Evolutionary conservation across 2,888 invertebrate species (phyloP).

Genomic region (Troides oblongomaculatus): DNA sequence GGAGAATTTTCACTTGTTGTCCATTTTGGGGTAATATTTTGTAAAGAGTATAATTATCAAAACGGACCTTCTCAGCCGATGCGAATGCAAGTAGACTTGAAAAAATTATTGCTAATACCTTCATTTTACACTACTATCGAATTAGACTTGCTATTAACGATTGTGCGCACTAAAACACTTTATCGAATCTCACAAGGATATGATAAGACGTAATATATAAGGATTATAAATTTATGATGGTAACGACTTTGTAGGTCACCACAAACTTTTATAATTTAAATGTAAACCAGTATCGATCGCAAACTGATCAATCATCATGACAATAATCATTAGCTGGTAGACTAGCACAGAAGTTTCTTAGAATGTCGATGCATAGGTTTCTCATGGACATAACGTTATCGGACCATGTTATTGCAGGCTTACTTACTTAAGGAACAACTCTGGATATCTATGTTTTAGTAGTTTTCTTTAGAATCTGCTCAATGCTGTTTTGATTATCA

Average conservation of each 20-base stretch:
- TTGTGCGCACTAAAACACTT: background rate
- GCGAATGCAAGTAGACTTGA: constrained; percentile 25
- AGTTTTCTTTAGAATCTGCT: no score
- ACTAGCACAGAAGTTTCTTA: no score
- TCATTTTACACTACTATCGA: constrained; percentile 15
- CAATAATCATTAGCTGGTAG: no score
- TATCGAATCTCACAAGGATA: constrained; percentile 12
- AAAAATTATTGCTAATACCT: constrained; percentile 4
- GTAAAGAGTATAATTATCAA: constrained; percentile 73
- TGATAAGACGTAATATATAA: constrained; percentile 16
- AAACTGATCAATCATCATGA: background rate
- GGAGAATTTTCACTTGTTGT: constrained; percentile 70
- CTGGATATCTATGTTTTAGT: no score
- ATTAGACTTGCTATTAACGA: constrained; percentile 15
- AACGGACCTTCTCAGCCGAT: constrained; percentile 50
- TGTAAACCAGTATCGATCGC: background rate
- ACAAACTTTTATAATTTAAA: background rate
- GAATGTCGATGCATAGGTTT: no score
- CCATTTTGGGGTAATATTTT: constrained; percentile 72
- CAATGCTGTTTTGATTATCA: no score
- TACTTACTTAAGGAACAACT: no score
- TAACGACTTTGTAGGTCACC: background rate
- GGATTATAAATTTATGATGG: constrained; percentile 4
- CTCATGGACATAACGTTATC: no score
- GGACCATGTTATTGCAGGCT: no score